Percentiles rank a stretch among this genome's conserved stretches.
Evolutionary conservation across 1,140 invertebrate species (phyloP).

Genomic region (Drosophila lacertosa): DNA sequence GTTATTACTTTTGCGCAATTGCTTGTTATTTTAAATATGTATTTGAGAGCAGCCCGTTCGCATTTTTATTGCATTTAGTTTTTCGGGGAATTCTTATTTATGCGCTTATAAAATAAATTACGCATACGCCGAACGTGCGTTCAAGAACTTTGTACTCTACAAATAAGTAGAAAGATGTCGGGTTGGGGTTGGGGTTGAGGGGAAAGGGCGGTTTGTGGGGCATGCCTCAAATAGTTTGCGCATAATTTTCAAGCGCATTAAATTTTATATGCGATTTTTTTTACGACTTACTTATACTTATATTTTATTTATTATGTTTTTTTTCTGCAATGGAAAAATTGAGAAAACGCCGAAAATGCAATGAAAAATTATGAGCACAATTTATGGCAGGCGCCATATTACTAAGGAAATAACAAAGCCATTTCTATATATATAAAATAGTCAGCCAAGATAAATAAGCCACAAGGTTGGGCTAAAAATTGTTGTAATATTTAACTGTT

Average conservation of each 20-base stretch:
- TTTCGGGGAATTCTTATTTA: conserved; percentile 69
- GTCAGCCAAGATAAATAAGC: conserved; percentile 7
- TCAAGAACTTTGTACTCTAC: conserved; percentile 19
- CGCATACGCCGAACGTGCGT: conserved; percentile 64
- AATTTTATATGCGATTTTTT: conserved; percentile 74
- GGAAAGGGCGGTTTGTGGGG: not conserved
- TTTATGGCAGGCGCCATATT: conserved; percentile 67
- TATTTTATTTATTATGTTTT: conserved; percentile 79
- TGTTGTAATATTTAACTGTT: conserved; percentile 1
- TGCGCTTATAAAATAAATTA: conserved; percentile 78
- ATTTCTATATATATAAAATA: conserved; percentile 25
- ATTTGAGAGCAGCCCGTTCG: conserved; percentile 30
- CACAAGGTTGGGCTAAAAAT: conserved; percentile 3
- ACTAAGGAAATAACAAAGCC: conserved; percentile 59
- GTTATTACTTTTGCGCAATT: conserved; percentile 79
- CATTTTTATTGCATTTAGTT: conserved; percentile 79
- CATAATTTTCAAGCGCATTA: conserved; percentile 79
- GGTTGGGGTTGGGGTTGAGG: not conserved
- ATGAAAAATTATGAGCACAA: conserved; percentile 74
- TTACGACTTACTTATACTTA: conserved; percentile 71
- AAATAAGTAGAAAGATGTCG: conserved; percentile 5
- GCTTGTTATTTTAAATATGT: conserved; percentile 62
- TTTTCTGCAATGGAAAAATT: conserved; percentile 49
- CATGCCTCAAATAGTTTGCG: conserved; percentile 74
- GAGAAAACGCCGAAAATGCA: conserved; percentile 39